Evolutionary conservation across 2,113 vertebrate genomes (phyloP).

Genomic region (Myodes glareolus): DNA sequence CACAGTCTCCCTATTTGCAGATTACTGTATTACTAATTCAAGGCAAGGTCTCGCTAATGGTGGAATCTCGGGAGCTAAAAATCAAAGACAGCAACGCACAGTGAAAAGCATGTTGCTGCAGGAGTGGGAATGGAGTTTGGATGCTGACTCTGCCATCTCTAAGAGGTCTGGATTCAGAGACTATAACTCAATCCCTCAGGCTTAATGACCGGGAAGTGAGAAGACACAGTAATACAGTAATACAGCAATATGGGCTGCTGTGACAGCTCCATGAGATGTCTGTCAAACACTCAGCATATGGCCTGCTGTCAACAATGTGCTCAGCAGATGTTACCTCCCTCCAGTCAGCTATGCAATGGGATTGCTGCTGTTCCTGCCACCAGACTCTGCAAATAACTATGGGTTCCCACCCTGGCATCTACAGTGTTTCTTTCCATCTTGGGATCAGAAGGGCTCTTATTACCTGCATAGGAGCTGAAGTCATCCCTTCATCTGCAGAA

Average conservation of each 20-base stretch:
- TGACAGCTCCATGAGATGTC: background rate
- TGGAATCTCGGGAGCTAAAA: background rate
- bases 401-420: background rate
- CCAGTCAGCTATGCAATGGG: background rate
- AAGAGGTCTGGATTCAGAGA: background rate
- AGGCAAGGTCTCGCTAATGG: background rate
- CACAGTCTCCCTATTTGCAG: background rate
- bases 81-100: background rate
- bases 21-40: background rate
- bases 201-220: background rate
- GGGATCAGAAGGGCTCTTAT: background rate
- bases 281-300: background rate
- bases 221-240: background rate
- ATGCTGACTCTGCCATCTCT: background rate
- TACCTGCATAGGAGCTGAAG: constrained; percentile 71
- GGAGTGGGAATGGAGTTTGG: background rate
- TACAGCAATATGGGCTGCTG: background rate
- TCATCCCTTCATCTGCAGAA: constrained; percentile 60
- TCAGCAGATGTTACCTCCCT: background rate
- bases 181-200: background rate
- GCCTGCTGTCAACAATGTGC: background rate
- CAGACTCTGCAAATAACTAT: background rate
- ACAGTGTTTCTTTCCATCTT: background rate
- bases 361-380: background rate
- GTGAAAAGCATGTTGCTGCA: background rate